phyloP scores from a whole-genome alignment of 2,113 vertebrate species.

The Canis aureus region DNA sequence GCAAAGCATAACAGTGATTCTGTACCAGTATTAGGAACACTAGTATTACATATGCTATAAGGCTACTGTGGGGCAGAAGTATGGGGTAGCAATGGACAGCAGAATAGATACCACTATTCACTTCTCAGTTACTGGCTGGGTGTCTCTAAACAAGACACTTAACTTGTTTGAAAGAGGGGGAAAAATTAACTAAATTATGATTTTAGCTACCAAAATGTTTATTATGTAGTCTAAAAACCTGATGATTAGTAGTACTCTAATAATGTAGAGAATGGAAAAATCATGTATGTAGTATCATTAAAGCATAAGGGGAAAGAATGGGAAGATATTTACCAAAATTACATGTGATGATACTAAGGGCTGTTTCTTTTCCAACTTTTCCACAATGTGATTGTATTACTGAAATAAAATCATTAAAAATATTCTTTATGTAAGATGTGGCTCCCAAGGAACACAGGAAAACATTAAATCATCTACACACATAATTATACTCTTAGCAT shows the following conservation, averaged over 20 bases:
- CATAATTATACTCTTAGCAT: neutral
- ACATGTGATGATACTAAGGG: neutral
- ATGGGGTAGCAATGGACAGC: neutral
- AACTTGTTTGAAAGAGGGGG: slow-evolving; percentile 21
- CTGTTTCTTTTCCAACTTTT: neutral
- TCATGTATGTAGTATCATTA: neutral
- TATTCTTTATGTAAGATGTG: neutral
- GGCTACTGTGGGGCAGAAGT: no score
- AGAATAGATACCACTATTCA: neutral
- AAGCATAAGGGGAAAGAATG: neutral
- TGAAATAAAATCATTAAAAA: slow-evolving; percentile 47
- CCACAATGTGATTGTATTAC: neutral
- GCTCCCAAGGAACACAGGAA: slow-evolving; percentile 1
- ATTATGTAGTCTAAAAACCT: neutral
- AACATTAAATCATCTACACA: neutral
- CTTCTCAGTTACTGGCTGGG: neutral
- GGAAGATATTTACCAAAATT: neutral
- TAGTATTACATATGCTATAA: neutral
- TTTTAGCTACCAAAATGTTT: neutral
- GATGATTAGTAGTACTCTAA: neutral
- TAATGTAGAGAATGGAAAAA: neutral
- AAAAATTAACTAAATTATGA: neutral
- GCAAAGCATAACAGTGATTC: neutral
- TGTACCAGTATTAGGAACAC: no score
- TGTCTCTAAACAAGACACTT: neutral